Evolutionary conservation across 2,113 vertebrate genomes (phyloP).

Genomic region (Oryzias javanicus): DNA sequence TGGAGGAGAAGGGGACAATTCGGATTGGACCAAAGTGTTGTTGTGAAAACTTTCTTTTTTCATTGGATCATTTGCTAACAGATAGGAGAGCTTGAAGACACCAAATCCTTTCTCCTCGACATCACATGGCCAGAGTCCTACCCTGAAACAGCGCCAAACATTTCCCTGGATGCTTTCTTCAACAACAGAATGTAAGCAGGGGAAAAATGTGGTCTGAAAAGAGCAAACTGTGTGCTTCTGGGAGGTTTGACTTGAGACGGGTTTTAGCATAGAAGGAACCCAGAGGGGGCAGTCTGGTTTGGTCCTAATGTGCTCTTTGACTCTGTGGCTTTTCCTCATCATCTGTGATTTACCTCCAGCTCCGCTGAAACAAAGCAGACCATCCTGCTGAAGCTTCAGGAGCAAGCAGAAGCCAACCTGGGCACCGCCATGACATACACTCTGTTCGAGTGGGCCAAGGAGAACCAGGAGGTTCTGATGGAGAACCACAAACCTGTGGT

Average conservation of each 20-base stretch:
- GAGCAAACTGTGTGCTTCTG: too few species aligned
- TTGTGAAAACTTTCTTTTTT: background rate
- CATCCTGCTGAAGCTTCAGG: slow-evolving; percentile 85
- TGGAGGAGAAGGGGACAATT: too few species aligned
- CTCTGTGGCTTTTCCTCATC: background rate
- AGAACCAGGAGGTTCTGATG: slow-evolving; percentile 92
- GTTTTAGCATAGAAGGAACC: too few species aligned
- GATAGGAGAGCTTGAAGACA: slow-evolving; percentile 90
- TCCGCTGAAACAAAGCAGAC: slow-evolving; percentile 83
- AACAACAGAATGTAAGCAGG: slow-evolving; percentile 86
- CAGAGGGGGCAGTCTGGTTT: too few species aligned
- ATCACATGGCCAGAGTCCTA: slow-evolving; percentile 92
- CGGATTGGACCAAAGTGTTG: background rate
- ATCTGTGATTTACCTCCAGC: slow-evolving; percentile 60
- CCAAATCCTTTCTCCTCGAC: slow-evolving; percentile 92
- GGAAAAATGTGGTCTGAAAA: too few species aligned
- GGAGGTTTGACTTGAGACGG: too few species aligned
- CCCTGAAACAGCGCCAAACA: slow-evolving; percentile 86
- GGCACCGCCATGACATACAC: slow-evolving; percentile 97
- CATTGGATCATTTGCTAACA: slow-evolving; percentile 55
- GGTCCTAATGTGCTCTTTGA: too few species aligned
- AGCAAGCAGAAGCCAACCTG: slow-evolving; percentile 89
- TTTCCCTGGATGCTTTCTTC: slow-evolving; percentile 94
- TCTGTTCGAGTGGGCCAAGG: slow-evolving; percentile 95
- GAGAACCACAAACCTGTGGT: slow-evolving; percentile 86